Evolutionary conservation across 2,113 vertebrate genomes (phyloP).

Genomic region (Malurus cyaneus): DNA sequence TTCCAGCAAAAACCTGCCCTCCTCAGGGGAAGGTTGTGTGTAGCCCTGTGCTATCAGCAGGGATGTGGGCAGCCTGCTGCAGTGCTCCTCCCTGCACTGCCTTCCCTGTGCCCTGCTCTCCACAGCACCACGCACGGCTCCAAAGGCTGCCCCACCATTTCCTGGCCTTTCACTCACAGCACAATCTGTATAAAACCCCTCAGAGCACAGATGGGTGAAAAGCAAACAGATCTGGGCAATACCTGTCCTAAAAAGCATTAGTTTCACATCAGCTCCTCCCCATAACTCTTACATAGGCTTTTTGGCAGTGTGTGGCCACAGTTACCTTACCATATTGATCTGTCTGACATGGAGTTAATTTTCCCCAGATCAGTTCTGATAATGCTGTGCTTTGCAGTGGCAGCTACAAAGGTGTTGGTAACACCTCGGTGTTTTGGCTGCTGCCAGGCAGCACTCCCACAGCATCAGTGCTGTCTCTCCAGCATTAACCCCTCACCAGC

Average conservation of each 20-base stretch:
- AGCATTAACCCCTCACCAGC: neutral
- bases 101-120: neutral
- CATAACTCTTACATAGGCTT: accelerated
- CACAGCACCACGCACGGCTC: accelerated
- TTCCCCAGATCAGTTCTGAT: neutral
- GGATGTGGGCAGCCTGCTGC: neutral
- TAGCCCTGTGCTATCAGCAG: neutral
- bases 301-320: neutral
- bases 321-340: neutral
- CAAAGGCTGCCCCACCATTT: neutral
- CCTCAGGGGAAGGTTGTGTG: neutral
- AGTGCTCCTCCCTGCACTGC: neutral
- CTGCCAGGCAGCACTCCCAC: neutral
- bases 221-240: neutral
- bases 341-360: neutral
- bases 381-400: neutral
- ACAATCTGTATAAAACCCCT: neutral
- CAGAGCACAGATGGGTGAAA: neutral
- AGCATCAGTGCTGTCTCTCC: neutral
- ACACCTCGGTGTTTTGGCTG: neutral
- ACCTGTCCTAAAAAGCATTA: neutral
- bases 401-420: neutral
- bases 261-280: neutral
- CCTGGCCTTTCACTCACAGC: neutral
- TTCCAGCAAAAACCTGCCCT: neutral